A percentile compares a stretch with the other conserved stretches of the same genome.
Conservation (phyloP, 1,140 invertebrate genomes). For the Anastrepha ludens region DNA sequence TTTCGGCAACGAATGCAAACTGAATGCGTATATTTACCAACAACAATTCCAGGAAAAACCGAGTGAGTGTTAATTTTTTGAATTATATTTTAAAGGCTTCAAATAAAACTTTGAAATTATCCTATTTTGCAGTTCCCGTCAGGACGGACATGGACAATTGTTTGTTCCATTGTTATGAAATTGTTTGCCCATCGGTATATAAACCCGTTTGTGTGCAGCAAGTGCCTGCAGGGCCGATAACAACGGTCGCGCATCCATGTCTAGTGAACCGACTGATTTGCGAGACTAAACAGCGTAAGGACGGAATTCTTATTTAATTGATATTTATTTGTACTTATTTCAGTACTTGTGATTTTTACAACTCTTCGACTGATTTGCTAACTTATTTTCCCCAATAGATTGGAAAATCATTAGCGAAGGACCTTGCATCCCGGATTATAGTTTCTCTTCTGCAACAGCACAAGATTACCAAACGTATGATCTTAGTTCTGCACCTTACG, state of each 20-base stretch:
- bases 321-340: too few species aligned
- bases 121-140: conserved; percentile 14
- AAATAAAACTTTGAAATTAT: conserved; percentile 5
- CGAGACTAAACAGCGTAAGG: conserved; percentile 27
- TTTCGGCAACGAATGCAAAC: conserved; percentile 54
- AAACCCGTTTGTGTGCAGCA: conserved; percentile 40
- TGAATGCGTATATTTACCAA: conserved; percentile 42
- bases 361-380: too few species aligned
- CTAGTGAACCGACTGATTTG: conserved; percentile 22
- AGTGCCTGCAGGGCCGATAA: neutral
- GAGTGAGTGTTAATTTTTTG: conserved; percentile 27
- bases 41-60: conserved; percentile 5
- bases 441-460: neutral
- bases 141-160: conserved; percentile 35
- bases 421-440: conserved; percentile 18
- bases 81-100: neutral
- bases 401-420: conserved; percentile 55
- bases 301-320: neutral
- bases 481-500: neutral
- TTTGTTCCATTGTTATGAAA: conserved; percentile 30
- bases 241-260: conserved; percentile 32
- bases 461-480: neutral
- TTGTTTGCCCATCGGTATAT: neutral
- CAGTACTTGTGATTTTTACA: too few species aligned
- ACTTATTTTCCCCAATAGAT: neutral